A percentile compares a stretch with the other conserved stretches of the same genome.
These are phyloP conservation scores for Gila robusta DNA, from an alignment of 2,797 vertebrate species.

Conservation along the genomic window DNA sequence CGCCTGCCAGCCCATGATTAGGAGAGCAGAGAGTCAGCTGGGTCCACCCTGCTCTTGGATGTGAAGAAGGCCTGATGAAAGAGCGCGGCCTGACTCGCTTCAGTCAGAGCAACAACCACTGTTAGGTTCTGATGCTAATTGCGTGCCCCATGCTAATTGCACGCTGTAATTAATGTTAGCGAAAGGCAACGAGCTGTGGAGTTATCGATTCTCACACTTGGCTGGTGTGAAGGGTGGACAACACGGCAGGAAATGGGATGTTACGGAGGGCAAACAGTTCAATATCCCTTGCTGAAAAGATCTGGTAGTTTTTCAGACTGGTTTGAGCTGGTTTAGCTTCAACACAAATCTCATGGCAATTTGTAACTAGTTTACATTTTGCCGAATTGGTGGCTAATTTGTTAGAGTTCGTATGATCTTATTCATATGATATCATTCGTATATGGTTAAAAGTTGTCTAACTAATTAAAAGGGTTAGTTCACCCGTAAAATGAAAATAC, in stretches of 20 bases:
- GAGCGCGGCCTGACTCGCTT: slow-evolving; percentile 5
- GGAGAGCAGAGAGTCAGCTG: slow-evolving; percentile 29
- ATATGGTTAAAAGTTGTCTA: too few species aligned
- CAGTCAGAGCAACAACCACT: slow-evolving; percentile 30
- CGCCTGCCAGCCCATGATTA: slow-evolving; percentile 71
- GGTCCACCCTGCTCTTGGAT: slow-evolving; percentile 28
- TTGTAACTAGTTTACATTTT: not conserved
- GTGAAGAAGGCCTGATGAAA: slow-evolving; percentile 31
- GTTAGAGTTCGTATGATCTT: not conserved
- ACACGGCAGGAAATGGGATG: slow-evolving; percentile 24
- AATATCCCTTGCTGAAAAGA: not conserved
- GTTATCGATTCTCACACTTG: slow-evolving; percentile 23
- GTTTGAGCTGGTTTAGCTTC: not conserved
- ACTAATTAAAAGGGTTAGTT: too few species aligned
- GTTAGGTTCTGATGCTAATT: slow-evolving; percentile 46
- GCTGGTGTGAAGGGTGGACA: slow-evolving; percentile 40
- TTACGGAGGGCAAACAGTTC: slow-evolving; percentile 14
- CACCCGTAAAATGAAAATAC: too few species aligned
- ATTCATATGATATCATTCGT: too few species aligned
- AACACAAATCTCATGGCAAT: not conserved
- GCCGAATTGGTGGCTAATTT: too few species aligned
- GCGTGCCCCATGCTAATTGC: slow-evolving; percentile 36
- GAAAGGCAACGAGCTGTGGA: slow-evolving; percentile 25
- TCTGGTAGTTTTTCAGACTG: not conserved
- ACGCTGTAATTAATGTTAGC: slow-evolving; percentile 51